Conservation (phyloP, 2,888 invertebrate species). For the Imbricaverruca yamaguchii region DNA sequence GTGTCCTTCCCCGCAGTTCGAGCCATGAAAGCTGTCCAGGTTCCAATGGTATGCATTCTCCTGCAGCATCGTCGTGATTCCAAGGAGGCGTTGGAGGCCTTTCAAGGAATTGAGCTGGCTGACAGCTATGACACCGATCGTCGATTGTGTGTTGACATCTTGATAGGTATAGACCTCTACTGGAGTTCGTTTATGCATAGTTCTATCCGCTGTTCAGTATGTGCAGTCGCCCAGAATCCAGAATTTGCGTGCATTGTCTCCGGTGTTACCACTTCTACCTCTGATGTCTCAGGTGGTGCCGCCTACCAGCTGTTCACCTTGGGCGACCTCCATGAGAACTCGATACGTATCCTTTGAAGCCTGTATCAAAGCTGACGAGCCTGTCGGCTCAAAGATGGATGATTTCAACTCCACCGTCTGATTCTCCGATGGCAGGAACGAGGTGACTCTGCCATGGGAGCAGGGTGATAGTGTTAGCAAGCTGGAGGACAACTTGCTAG, state of each 20-base stretch:
- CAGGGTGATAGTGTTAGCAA: not conserved
- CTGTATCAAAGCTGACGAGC: not conserved
- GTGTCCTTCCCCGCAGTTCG: not conserved
- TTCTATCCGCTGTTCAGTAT: not conserved
- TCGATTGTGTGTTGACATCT: not conserved
- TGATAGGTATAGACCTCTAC: not conserved
- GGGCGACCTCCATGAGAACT: not conserved
- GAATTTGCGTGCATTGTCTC: not conserved
- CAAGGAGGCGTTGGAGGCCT: not conserved
- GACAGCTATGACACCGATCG: not conserved
- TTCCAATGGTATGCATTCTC: not conserved
- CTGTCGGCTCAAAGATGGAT: not conserved
- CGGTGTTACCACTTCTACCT: not conserved
- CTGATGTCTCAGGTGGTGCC: not conserved
- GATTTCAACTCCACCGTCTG: not conserved
- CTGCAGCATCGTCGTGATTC: not conserved
- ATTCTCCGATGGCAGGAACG: not conserved
- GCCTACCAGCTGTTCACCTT: not conserved
- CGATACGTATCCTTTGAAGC: not conserved
- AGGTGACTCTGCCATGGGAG: not conserved
- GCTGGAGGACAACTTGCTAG: not conserved
- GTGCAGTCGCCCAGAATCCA: not conserved
- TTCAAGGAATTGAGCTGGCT: not conserved
- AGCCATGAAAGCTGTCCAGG: not conserved
- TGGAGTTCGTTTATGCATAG: not conserved